Evolutionary conservation across 2,888 invertebrate species (phyloP), one percentile per base, ranked within the genome.

Genomic region (Meiosimyza decipiens): DNA sequence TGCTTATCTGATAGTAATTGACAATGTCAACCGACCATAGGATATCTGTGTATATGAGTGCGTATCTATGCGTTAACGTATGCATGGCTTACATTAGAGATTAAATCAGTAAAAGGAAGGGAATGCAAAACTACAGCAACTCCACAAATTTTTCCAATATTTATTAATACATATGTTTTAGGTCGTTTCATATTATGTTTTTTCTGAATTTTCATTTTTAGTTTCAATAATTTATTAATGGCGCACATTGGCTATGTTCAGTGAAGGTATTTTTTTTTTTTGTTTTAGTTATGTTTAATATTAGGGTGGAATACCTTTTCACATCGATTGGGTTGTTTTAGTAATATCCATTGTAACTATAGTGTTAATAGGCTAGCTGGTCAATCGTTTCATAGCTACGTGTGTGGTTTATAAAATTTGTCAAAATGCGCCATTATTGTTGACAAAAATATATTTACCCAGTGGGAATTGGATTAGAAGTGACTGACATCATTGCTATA

Each of bases 151-250:
- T 47, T 47, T 15, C 47, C 55, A 47, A 57, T 49, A 51, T 33
- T 69, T 60, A 15, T 62, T 52, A 40, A 69, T 59, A 28, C 60
- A 62, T 51, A 60, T 69, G 40, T 62, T 63, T 54, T 22, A 18
- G 57, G 68, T n/a, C 28, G 60, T 60, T 69, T 40, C 13, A 40
- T n/a, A 54, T 60, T 18, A n/a, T 13, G 18, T 50, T 65, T 18
- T 16, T 51, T 13, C 16, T 13, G 50, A 65, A 16, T 64, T 72
- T 62, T 33, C 13, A 28, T 12, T 66, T 64, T 64, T 33, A 50
- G 54, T 59, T 73, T 63, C 22, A 50, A 73, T 73, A 71, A 73
- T 71, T 71, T 71, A 69, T 73, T 73, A 71, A 67, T 73, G 71
- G 71, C 71, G 64, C 65, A 18, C 68, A 60, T 12, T 57, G 28